A percentile compares a stretch with the other conserved stretches of the same genome.
These are phyloP conservation scores for Drosophila meridionalis DNA, from an alignment of 2,888 invertebrate genomes.

Conservation along the genomic window DNA sequence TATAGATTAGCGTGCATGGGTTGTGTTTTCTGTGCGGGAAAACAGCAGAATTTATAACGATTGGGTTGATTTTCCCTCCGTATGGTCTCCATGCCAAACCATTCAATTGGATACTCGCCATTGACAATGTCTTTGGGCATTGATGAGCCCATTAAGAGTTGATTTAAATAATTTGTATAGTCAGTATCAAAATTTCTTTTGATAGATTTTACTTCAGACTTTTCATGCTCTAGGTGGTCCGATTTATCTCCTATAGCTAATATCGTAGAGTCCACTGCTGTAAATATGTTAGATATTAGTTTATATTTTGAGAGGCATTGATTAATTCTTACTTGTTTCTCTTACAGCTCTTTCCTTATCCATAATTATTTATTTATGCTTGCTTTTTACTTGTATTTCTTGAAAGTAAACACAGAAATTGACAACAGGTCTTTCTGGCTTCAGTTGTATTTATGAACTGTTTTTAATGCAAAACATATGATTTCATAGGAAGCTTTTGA, in stretches of 20 bases:
- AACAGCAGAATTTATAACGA: conserved; percentile 19
- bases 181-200: background rate
- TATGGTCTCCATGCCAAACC: conserved; percentile 7
- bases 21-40: background rate
- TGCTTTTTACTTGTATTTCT: background rate
- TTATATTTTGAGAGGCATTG: background rate
- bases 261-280: background rate
- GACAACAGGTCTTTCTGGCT: background rate
- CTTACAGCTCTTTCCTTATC: background rate
- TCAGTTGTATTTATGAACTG: background rate
- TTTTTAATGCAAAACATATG: background rate
- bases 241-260: background rate
- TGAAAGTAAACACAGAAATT: background rate
- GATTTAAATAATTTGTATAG: background rate
- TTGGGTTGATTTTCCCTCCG: conserved; percentile 11
- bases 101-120: conserved; percentile 1
- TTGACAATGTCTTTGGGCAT: conserved; percentile 3
- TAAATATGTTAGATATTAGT: background rate
- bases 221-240: too few relatives aligned
- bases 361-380: background rate
- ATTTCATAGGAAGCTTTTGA: background rate
- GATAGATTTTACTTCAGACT: background rate
- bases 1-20: background rate
- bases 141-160: conserved; percentile 13
- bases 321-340: background rate